Conservation (phyloP, 2,797 vertebrate species). For the Chromobotia macracanthus region DNA sequence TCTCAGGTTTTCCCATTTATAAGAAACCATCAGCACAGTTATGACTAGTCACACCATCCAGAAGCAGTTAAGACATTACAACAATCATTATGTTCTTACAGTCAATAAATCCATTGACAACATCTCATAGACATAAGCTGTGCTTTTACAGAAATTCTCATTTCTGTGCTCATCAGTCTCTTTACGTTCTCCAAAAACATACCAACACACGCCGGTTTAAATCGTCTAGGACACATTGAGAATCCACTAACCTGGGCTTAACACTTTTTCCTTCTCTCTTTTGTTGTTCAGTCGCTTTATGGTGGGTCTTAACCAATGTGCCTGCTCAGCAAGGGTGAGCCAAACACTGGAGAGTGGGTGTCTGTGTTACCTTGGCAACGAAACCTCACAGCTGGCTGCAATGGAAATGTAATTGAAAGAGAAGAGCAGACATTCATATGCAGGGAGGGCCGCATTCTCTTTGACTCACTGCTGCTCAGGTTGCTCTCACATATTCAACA, state of each 20-base stretch:
- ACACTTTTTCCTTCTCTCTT: slow-evolving; percentile 19
- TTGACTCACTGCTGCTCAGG: slow-evolving; percentile 29
- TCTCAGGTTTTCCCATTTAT: no score
- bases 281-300: slow-evolving; percentile 22
- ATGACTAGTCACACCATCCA: no score
- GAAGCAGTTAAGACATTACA: no score
- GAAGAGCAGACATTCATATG: slow-evolving; percentile 42
- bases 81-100: no score
- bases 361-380: slow-evolving; percentile 60
- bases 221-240: no score
- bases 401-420: slow-evolving; percentile 57
- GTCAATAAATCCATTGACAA: no score
- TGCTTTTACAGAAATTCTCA: no score
- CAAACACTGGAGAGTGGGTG: slow-evolving; percentile 50
- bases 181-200: no score
- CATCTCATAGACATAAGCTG: no score
- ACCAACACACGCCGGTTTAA: no score
- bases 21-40: no score
- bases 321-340: slow-evolving; percentile 49
- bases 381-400: slow-evolving; percentile 60
- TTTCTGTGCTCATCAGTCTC: no score
- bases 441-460: slow-evolving; percentile 30
- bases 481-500: slow-evolving; percentile 10
- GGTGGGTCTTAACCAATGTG: slow-evolving; percentile 32
- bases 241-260: slow-evolving; percentile 27